A percentile compares a stretch with the other conserved stretches of the same genome.
These are phyloP conservation scores for Sialis fuliginosa DNA, from an alignment of 2,888 invertebrate species.

Conservation along the genomic window DNA sequence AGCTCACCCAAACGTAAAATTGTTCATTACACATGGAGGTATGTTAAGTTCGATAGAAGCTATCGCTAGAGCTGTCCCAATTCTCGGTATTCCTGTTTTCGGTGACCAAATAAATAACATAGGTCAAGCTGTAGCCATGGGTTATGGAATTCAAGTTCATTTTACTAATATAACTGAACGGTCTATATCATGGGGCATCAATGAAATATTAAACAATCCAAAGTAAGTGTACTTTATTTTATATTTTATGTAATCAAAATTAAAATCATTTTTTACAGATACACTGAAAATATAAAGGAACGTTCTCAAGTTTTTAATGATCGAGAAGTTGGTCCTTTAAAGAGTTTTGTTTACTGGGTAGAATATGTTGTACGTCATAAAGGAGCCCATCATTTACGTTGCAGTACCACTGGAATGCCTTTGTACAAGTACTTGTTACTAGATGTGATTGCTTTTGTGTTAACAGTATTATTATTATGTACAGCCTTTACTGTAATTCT, in stretches of 20 bases:
- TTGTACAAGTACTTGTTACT: slow-evolving; percentile 8
- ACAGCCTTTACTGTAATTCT: too few relatives aligned
- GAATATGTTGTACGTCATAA: slow-evolving; percentile 9
- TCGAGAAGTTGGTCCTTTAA: slow-evolving; percentile 6
- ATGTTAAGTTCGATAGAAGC: slow-evolving; percentile 33
- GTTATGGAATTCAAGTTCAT: slow-evolving; percentile 21
- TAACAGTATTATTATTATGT: too few relatives aligned
- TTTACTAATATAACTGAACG: slow-evolving; percentile 23
- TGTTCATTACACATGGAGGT: slow-evolving; percentile 38
- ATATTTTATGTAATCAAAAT: not conserved
- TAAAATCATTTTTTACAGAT: slow-evolving; percentile 3
- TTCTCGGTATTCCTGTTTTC: slow-evolving; percentile 29
- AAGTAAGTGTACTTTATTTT: slow-evolving; percentile 10
- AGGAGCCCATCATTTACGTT: slow-evolving; percentile 8
- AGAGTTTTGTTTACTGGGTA: slow-evolving; percentile 9
- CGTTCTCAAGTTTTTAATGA: slow-evolving; percentile 7
- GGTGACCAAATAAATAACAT: slow-evolving; percentile 28
- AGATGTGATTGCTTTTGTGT: slow-evolving; percentile 6
- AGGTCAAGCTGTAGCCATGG: slow-evolving; percentile 21
- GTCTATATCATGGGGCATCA: slow-evolving; percentile 19
- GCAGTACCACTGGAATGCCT: slow-evolving; percentile 6
- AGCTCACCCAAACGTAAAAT: slow-evolving; percentile 30
- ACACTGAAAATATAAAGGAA: slow-evolving; percentile 3
- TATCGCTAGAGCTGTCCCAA: slow-evolving; percentile 24
- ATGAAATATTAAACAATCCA: slow-evolving; percentile 20